phyloP scores from a whole-genome alignment of 2,888 invertebrate genomes.

The Sphaerophoria rueppellii region DNA sequence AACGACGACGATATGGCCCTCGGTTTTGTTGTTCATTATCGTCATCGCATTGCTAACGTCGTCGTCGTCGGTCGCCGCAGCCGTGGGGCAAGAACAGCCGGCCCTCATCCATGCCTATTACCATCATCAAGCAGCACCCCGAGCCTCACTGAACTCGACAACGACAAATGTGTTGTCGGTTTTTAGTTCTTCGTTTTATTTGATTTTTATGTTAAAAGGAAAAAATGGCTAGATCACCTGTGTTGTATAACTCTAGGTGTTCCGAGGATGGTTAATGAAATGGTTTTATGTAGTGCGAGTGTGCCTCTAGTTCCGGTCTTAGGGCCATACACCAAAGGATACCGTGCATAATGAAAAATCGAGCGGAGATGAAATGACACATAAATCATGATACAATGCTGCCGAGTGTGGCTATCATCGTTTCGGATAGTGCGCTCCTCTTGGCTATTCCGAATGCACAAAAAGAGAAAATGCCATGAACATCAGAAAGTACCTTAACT shows the following conservation, averaged over 20 bases:
- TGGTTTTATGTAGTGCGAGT: constrained; percentile 13
- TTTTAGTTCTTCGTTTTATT: constrained; percentile 43
- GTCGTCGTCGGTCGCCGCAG: too few species aligned
- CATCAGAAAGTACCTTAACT: background rate
- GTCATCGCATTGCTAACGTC: constrained; percentile 27
- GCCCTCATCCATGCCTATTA: background rate
- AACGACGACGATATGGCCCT: constrained; percentile 49
- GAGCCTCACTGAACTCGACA: constrained; percentile 5
- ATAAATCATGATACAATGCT: constrained; percentile 65
- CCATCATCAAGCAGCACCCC: constrained; percentile 4
- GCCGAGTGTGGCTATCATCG: constrained; percentile 69
- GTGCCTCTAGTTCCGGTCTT: constrained; percentile 69
- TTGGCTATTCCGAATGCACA: background rate
- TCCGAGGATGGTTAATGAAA: background rate
- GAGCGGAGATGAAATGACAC: constrained; percentile 71
- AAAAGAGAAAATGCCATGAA: constrained; percentile 6
- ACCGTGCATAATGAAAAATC: constrained; percentile 72
- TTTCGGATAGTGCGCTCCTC: constrained; percentile 39
- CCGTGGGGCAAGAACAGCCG: background rate
- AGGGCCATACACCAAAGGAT: constrained; percentile 62
- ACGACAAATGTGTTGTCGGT: constrained; percentile 59
- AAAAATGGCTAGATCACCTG: constrained; percentile 66
- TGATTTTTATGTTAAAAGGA: constrained; percentile 68
- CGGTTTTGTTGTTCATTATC: constrained; percentile 65
- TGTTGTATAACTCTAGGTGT: constrained; percentile 26